phyloP scores from a whole-genome alignment of 35 echinoderm and acorn worm species.

The Acanthaster planci region DNA sequence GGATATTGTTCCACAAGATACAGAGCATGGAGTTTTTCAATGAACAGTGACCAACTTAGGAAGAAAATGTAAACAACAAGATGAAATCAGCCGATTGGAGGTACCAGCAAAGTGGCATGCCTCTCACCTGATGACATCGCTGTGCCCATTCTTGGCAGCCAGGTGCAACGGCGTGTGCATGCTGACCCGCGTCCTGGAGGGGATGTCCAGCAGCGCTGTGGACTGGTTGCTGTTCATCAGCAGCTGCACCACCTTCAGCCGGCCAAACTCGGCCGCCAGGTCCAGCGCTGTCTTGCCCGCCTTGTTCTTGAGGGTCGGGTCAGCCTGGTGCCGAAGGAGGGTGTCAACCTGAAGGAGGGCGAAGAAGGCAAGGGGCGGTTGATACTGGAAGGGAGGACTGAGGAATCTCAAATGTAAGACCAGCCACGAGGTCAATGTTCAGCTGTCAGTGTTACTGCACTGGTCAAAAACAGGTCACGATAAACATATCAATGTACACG shows the following conservation, averaged over 20 bases:
- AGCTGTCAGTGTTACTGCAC: too few species aligned
- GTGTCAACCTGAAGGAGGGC: constrained; percentile 61
- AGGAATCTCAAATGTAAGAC: background rate
- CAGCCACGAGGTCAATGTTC: too few species aligned
- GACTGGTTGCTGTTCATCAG: constrained; percentile 67
- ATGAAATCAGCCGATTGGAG: too few species aligned
- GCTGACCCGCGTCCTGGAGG: constrained; percentile 43
- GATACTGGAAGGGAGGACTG: background rate
- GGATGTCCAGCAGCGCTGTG: constrained; percentile 43
- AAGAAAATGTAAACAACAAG: too few species aligned
- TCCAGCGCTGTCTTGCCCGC: constrained; percentile 85
- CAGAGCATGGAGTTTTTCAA: too few species aligned
- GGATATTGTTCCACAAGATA: too few species aligned
- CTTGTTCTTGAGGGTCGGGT: constrained; percentile 79
- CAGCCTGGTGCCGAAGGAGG: constrained; percentile 70
- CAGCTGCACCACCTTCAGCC: constrained; percentile 60
- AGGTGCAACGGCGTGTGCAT: constrained; percentile 89
- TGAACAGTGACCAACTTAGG: too few species aligned
- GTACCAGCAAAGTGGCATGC: too few species aligned
- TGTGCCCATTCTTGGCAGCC: constrained; percentile 97
- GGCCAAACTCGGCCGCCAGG: constrained; percentile 90
- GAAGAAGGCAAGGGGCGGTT: background rate
- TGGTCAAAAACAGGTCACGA: too few species aligned
- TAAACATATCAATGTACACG: too few species aligned
- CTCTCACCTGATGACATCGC: constrained; percentile 83